Evolutionary conservation across 2,113 vertebrate species (phyloP).

Genomic region (Haemorhous mexicanus): DNA sequence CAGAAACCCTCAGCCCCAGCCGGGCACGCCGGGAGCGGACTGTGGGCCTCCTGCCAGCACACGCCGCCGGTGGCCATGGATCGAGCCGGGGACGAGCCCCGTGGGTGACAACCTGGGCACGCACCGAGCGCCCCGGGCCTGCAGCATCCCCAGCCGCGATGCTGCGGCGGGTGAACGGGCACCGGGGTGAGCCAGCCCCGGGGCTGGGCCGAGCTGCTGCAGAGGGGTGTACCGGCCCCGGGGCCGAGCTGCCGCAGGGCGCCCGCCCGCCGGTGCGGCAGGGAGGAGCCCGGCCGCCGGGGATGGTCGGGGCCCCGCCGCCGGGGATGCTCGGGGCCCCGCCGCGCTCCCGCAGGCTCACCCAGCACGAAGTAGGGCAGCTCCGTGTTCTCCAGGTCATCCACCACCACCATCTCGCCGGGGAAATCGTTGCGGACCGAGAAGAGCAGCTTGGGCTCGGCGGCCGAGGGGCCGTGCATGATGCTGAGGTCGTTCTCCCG

Average conservation of each 20-base stretch:
- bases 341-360: constrained; percentile 66
- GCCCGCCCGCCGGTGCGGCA: not conserved
- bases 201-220: not conserved
- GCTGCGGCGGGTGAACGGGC: not conserved
- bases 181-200: not conserved
- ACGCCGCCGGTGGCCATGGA: not conserved
- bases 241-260: not conserved
- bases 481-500: constrained; percentile 98
- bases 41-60: not conserved
- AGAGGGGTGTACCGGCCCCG: not conserved
- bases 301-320: no score
- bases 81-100: not conserved
- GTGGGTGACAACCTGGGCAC: not conserved
- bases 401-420: constrained; percentile 94
- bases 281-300: constrained; percentile 9
- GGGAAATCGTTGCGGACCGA: constrained; percentile 97
- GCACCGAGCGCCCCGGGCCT: not conserved
- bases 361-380: constrained; percentile 95
- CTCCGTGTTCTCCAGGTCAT: constrained; percentile 98
- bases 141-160: not conserved
- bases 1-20: not conserved
- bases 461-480: constrained; percentile 98
- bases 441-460: constrained; percentile 98
- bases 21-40: not conserved
- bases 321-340: not conserved